Evolutionary conservation across 1,140 invertebrate genomes (phyloP).

Genomic region (Drosophila malerkotliana): DNA sequence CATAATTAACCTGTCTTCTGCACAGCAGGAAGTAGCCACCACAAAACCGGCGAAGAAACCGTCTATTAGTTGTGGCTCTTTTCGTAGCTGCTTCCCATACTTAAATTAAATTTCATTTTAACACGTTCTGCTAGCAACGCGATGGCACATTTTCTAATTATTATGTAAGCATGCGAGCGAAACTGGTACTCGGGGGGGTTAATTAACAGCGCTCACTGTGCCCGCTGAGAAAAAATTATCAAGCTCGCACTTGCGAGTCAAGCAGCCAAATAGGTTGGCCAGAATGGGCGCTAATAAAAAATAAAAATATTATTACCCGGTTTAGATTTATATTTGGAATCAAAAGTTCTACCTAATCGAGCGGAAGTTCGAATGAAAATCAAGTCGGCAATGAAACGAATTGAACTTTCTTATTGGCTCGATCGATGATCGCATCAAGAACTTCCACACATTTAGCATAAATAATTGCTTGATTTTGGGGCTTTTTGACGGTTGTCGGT

Average conservation of each 20-base stretch:
- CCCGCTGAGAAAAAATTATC: conserved; percentile 23
- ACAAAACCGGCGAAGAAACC: conserved; percentile 53
- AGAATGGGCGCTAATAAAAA: conserved; percentile 62
- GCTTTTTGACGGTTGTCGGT: conserved; percentile 42
- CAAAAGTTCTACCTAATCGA: conserved; percentile 20
- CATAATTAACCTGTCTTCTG: conserved; percentile 68
- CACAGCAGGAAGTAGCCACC: conserved; percentile 62
- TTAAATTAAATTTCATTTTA: conserved; percentile 80
- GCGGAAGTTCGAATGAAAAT: conserved; percentile 41
- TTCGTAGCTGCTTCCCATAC: conserved; percentile 60
- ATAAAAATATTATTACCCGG: conserved; percentile 61
- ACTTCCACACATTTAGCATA: conserved; percentile 64
- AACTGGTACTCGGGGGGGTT: conserved; percentile 56
- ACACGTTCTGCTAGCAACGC: conserved; percentile 63
- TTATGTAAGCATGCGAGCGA: conserved; percentile 80
- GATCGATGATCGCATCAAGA: conserved; percentile 47
- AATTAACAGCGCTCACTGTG: conserved; percentile 64
- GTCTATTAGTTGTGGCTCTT: conserved; percentile 58
- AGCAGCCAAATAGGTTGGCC: conserved; percentile 22
- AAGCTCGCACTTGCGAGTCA: conserved; percentile 18
- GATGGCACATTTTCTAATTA: conserved; percentile 62
- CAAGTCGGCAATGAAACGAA: conserved; percentile 1
- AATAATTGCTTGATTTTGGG: conserved; percentile 69
- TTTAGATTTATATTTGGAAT: conserved; percentile 35
- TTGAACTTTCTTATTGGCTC: conserved; percentile 37